These are phyloP conservation scores for Tringa solitaria DNA, from an alignment of 2,113 vertebrate genomes.

Conservation along the genomic window DNA sequence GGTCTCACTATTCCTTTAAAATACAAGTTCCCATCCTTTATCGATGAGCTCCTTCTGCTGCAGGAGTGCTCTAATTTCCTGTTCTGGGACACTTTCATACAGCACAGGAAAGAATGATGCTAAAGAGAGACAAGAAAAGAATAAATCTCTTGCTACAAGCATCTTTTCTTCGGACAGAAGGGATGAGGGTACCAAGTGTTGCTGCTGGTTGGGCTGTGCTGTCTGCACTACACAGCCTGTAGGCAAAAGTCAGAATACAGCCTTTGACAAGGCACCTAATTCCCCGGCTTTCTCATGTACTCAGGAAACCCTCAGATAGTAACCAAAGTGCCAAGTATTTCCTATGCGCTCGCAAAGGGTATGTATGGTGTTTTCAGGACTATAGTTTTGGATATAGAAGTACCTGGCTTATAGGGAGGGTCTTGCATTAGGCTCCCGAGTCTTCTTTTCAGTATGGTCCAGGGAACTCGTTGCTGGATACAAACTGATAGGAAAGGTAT, in stretches of 20 bases:
- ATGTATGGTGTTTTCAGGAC: not conserved
- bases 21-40: not conserved
- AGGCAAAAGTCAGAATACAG: not conserved
- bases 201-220: not conserved
- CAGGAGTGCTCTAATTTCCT: not conserved
- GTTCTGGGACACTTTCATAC: not conserved
- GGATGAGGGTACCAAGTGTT: accelerated
- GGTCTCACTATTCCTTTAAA: not conserved
- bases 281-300: not conserved
- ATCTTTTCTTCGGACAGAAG: not conserved
- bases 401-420: not conserved
- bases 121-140: not conserved
- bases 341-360: not conserved
- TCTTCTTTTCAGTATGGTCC: not conserved
- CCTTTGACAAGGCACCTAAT: not conserved
- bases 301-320: not conserved
- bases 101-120: not conserved
- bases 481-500: not conserved
- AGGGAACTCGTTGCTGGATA: not conserved
- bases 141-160: not conserved
- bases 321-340: not conserved
- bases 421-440: not conserved
- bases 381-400: not conserved
- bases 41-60: not conserved
- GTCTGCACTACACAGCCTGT: not conserved